A percentile compares a stretch with the other conserved stretches of the same genome.
phyloP scores from a whole-genome alignment of 2,888 invertebrate species.

The Coronaproctus castanopsis region DNA sequence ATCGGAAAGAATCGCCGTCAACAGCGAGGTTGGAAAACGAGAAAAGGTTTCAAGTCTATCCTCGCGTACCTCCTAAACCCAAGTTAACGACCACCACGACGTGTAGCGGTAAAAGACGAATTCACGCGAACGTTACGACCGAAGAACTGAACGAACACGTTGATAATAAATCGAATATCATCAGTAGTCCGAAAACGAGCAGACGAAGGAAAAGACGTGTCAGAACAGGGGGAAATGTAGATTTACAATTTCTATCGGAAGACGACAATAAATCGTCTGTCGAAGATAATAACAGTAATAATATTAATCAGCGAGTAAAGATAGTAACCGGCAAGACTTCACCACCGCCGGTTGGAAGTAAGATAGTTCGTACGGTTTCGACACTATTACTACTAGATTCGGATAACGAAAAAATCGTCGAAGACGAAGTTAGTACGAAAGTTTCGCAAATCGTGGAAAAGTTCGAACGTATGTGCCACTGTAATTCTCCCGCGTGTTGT shows the following conservation, averaged over 20 bases:
- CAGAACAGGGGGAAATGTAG: background rate
- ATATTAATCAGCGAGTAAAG: background rate
- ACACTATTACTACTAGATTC: slow-evolving; percentile 11
- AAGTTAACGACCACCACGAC: too few relatives aligned
- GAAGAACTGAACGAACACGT: background rate
- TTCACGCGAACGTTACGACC: background rate
- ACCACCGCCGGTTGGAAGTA: slow-evolving; percentile 1
- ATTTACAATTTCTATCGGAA: background rate
- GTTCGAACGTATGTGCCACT: slow-evolving; percentile 19
- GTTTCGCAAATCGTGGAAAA: slow-evolving; percentile 22
- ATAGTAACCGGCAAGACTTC: background rate
- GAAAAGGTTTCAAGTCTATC: background rate
- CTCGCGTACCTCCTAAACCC: background rate
- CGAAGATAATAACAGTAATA: background rate
- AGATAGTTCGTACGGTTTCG: slow-evolving; percentile 9
- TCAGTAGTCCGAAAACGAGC: background rate
- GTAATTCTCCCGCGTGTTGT: too few relatives aligned
- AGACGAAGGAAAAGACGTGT: background rate
- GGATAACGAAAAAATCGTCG: slow-evolving; percentile 18
- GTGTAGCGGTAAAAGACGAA: background rate
- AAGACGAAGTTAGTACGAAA: slow-evolving; percentile 19
- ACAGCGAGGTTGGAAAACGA: background rate
- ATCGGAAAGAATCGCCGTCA: background rate
- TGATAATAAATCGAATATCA: background rate
- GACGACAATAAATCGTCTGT: background rate